Evolutionary conservation across 2,888 invertebrate species (phyloP).

Genomic region (Heliconius hortense): DNA sequence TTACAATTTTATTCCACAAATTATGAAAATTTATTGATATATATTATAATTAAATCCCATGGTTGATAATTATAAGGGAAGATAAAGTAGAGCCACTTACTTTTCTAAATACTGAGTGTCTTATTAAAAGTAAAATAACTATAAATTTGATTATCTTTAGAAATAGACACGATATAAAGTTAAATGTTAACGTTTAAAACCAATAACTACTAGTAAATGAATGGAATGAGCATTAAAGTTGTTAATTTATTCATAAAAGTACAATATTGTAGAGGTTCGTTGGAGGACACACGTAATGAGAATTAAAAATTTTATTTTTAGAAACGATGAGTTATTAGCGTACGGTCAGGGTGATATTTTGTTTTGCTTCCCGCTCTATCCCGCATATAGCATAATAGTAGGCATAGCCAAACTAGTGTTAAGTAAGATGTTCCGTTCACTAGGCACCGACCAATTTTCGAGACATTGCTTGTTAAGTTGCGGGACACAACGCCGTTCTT

Average conservation of each 20-base stretch:
- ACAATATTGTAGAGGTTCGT: slow-evolving; percentile 15
- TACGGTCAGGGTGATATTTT: slow-evolving; percentile 1
- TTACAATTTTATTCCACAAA: too few relatives aligned
- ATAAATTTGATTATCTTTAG: background rate
- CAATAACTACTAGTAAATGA: slow-evolving; percentile 13
- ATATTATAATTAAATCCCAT: too few relatives aligned
- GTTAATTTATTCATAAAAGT: slow-evolving; percentile 21
- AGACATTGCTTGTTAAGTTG: background rate
- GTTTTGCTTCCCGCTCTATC: background rate
- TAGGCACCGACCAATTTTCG: background rate
- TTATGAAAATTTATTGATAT: too few relatives aligned
- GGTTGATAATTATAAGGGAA: background rate
- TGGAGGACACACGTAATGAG: slow-evolving; percentile 14
- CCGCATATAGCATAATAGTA: background rate
- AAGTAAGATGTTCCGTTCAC: background rate
- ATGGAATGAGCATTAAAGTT: background rate
- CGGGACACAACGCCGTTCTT: background rate
- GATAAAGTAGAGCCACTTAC: background rate
- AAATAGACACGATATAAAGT: slow-evolving; percentile 4
- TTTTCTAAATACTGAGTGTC: background rate
- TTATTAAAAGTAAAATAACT: background rate
- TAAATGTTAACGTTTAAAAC: slow-evolving; percentile 10
- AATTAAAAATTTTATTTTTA: slow-evolving; percentile 6
- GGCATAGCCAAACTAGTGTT: background rate
- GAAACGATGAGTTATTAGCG: slow-evolving; percentile 12